Conservation (phyloP, 2,113 vertebrate species). For the Ploceus nigricollis region DNA sequence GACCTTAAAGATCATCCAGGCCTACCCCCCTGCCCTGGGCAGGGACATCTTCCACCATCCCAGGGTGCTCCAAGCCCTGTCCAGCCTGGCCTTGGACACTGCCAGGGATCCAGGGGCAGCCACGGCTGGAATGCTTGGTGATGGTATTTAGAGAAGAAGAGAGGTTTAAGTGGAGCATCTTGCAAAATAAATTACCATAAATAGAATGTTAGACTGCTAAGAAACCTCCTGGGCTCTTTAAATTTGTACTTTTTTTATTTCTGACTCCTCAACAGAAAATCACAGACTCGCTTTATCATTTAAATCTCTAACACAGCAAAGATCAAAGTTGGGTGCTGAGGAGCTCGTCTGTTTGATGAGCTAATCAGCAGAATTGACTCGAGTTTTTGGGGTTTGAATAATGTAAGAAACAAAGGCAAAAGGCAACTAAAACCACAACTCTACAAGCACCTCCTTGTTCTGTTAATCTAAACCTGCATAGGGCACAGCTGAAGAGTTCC, state of each 20-base stretch:
- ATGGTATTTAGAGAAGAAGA: neutral
- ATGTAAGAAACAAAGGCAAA: neutral
- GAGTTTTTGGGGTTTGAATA: neutral
- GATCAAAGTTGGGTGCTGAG: neutral
- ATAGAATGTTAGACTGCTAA: neutral
- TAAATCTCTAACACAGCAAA: neutral
- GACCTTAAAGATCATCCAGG: neutral
- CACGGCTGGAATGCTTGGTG: neutral
- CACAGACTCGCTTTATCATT: neutral
- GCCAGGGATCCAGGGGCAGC: neutral
- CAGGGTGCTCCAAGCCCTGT: rapidly evolving
- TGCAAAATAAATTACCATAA: neutral
- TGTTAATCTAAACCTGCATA: neutral
- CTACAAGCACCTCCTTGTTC: neutral
- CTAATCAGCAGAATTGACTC: neutral
- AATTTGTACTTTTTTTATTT: neutral
- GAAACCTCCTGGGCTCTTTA: neutral
- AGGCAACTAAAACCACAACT: neutral
- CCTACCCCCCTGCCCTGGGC: neutral
- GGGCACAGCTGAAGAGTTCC: neutral
- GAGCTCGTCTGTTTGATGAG: neutral
- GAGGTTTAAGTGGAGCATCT: neutral
- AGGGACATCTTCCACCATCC: neutral
- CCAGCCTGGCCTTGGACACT: neutral
- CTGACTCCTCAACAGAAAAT: slow-evolving; percentile 12